Base-by-base conservation (phyloP, 2,888 invertebrate genomes). In the Rhamnusium bicolor region DNA sequence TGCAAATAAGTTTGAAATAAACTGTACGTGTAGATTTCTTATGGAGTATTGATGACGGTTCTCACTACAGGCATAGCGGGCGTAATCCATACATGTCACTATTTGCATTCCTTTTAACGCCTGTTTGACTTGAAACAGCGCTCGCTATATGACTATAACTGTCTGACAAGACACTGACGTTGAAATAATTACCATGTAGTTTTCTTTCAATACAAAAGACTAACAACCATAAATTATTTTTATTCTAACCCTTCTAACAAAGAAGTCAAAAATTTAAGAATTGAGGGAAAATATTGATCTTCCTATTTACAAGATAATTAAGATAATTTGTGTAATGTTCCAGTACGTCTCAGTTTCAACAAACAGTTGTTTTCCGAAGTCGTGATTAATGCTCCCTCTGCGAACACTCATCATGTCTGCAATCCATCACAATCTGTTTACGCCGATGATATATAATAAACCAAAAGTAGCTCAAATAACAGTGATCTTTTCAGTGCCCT, bases 361-460 rank as follows among this genome's bases (percentile, higher is more conserved):
- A 67, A 74, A 65, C 74, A 72, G 74, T 76, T 77, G 74, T 77
- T 75, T 77, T 77, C 69, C 68, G 69, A 69, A 71, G 75, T 56
- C 77, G 79, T 32, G 87, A 87, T 71, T 87, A 88, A 77, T 72
- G 75, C 51, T 63, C 63, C 5, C 77, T 73, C 60, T 84, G 82
- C 7, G 85, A 85, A 16, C 74, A 71, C 72, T 84, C 80, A 14
- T 87, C 83, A 78, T 86, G 87, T 1, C 87, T 88, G 62, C 85
- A 85, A 69, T 88, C 79, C 16, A 89, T 81, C 51, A 63, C 72
- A 87, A 87, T 56, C 82, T 73, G 8, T 86, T 84, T 74, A 81
- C 76, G 62, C 72, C 76, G 87, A 88, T 53, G 88, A 51, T 89
- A 86, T 14, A 69, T 71, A 71, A 74, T 68, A 56, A 74, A 51